Evolutionary conservation across 2,797 vertebrate genomes (phyloP), one percentile per base, ranked within the genome.

Genomic region (Anomalospiza imberbis): DNA sequence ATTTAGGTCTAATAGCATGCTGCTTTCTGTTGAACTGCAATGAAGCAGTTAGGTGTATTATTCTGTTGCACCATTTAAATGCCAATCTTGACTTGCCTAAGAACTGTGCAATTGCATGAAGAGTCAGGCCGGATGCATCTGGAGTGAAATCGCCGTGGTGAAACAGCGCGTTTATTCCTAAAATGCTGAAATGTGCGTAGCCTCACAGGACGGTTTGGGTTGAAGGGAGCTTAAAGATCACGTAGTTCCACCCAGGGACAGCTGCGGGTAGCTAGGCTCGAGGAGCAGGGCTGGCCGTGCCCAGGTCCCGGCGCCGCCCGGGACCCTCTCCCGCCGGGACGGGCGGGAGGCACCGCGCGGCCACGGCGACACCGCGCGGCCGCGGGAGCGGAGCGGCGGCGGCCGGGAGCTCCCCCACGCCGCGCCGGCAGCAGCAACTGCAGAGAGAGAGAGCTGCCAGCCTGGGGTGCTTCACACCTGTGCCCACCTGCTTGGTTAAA

Each of bases 31-130:
- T 66, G 78, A 75, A 54, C 14, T 38, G 61, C 36, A 85, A 32
- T 1, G 20, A 18, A 50, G 54, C 11, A 17, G 58, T 45, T 65
- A 75, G 47, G 34, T 16, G 4, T 38, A 21, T 40, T 71, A 20
- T 12, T 58, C 72, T 78, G n/a, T 92, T 87, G 81, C 93, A 74
- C 79, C 67, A 91, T 67, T 74, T 88, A 73, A 58, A 57, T 54
- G 61, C 44, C 76, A 85, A 2, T 36, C 83, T 26, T 62, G 51
- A 17, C 75, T 89, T 38, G 66, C 89, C 42, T 26, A 54, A 85
- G 75, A 58, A 29, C 75, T 72, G 57, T 34, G 88, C 61, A 66
- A 72, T 15, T 24, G 44, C 7, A 3, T 1, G 24, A 45, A 45
- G 40, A 63, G 38, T 45, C 40, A 17, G 63, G 50, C 61, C 3